Percentiles rank a stretch among this genome's conserved stretches.
phyloP scores from a whole-genome alignment of 2,888 invertebrate genomes.

The Fragum fragum region DNA sequence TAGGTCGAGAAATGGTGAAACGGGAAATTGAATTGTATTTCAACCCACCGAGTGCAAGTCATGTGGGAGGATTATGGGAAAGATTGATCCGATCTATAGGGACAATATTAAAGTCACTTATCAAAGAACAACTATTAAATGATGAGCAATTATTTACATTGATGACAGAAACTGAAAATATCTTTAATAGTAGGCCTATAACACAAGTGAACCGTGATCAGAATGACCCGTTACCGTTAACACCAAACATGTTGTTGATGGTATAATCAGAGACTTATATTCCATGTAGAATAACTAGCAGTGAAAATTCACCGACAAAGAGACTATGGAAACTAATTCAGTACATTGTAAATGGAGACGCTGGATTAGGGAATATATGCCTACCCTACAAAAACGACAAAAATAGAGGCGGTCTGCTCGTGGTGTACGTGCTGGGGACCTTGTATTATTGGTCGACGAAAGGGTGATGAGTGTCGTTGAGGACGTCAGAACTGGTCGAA shows the following conservation, averaged over 20 bases:
- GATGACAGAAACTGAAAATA: too few relatives aligned
- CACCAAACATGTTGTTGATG: too few relatives aligned
- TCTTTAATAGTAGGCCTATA: too few relatives aligned
- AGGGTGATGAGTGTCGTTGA: slow-evolving; percentile 30
- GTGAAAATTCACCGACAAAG: too few relatives aligned
- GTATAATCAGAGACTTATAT: too few relatives aligned
- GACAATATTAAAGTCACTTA: slow-evolving; percentile 36
- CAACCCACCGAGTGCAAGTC: too few relatives aligned
- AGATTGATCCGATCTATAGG: too few relatives aligned
- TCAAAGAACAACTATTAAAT: slow-evolving; percentile 26
- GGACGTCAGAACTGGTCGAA: slow-evolving; percentile 26
- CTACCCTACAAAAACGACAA: slow-evolving; percentile 10
- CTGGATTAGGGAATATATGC: slow-evolving; percentile 32
- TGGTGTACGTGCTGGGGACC: slow-evolving; percentile 1
- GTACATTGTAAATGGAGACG: slow-evolving; percentile 43
- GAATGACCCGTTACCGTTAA: too few relatives aligned
- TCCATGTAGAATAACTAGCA: too few relatives aligned
- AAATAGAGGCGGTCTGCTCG: slow-evolving; percentile 17
- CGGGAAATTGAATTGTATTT: too few relatives aligned
- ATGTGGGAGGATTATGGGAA: too few relatives aligned
- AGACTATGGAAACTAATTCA: slow-evolving; percentile 49
- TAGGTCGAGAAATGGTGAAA: slow-evolving; percentile 16
- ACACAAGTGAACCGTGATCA: too few relatives aligned
- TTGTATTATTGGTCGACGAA: slow-evolving; percentile 2
- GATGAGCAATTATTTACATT: slow-evolving; percentile 39